phyloP scores from a whole-genome alignment of 2,888 invertebrate species.

The Melieria picta region DNA sequence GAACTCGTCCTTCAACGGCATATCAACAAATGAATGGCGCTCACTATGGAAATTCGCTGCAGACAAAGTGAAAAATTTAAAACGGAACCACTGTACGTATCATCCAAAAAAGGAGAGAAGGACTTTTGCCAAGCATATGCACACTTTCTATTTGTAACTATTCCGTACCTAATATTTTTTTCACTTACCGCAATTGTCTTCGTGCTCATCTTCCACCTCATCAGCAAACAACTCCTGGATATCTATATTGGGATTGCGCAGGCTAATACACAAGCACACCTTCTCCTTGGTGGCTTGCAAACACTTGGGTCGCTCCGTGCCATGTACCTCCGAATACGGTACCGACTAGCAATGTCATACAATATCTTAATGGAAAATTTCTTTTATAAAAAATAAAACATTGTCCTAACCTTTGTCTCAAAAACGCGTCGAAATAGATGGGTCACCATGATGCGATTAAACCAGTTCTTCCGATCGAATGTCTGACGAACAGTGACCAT shows the following conservation, averaged over 20 bases:
- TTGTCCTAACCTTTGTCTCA: slow-evolving; percentile 67
- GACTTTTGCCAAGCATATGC: no score
- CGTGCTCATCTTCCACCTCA: slow-evolving; percentile 65
- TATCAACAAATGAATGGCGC: slow-evolving; percentile 55
- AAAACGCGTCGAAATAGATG: slow-evolving; percentile 70
- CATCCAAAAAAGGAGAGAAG: no score
- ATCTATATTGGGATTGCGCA: slow-evolving; percentile 70
- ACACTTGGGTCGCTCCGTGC: neutral
- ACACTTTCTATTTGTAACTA: no score
- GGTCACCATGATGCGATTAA: slow-evolving; percentile 54
- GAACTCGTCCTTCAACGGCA: slow-evolving; percentile 68
- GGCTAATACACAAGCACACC: no score
- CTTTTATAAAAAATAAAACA: neutral
- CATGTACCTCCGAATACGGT: slow-evolving; percentile 5
- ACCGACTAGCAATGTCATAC: neutral
- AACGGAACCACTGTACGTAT: no score
- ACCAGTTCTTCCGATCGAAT: slow-evolving; percentile 40
- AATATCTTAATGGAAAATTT: neutral
- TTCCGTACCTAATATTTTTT: no score
- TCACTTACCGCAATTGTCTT: slow-evolving; percentile 48
- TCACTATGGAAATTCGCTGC: slow-evolving; percentile 48
- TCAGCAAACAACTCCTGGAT: slow-evolving; percentile 67
- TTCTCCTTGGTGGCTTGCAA: neutral
- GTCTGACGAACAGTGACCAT: slow-evolving; percentile 66
- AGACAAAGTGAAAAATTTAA: neutral